phyloP scores from a whole-genome alignment of 2,113 vertebrate species.

The Cynoglossus semilaevis region DNA sequence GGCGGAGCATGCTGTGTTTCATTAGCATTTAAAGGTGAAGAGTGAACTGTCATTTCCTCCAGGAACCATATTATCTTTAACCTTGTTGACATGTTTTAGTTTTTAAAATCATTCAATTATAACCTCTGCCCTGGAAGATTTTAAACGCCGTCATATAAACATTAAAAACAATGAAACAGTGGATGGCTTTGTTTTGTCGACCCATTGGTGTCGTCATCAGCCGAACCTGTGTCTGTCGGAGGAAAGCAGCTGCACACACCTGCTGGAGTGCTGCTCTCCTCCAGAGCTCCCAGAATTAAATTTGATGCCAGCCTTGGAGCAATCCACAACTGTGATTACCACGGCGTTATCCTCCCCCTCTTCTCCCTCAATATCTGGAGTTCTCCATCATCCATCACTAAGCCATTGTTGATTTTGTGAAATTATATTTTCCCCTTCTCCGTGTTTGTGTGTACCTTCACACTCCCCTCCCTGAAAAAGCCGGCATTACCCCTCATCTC shows the following conservation, averaged over 20 bases:
- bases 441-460: conserved; percentile 14
- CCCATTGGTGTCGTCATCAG: conserved; percentile 12
- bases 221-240: conserved; percentile 6
- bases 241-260: conserved; percentile 55
- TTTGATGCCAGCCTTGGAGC: conserved; percentile 39
- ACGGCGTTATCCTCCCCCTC: conserved; percentile 6
- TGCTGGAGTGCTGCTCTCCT: conserved; percentile 6
- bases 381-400: conserved; percentile 31
- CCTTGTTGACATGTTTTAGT: too few species aligned
- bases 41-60: too few species aligned
- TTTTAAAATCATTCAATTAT: too few species aligned
- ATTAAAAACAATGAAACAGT: too few species aligned
- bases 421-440: conserved; percentile 39
- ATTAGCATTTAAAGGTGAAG: too few species aligned
- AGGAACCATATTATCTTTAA: too few species aligned
- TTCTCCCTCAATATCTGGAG: background rate
- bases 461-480: conserved; percentile 17
- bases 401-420: conserved; percentile 63
- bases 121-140: background rate
- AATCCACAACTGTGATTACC: conserved; percentile 48
- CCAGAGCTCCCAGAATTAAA: conserved; percentile 33
- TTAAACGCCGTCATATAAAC: background rate
- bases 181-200: too few species aligned
- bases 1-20: too few species aligned
- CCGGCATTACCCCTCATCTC: conserved; percentile 42